phyloP scores from a whole-genome alignment of 2,797 vertebrate species.

The Pseudochromis fuscus region DNA sequence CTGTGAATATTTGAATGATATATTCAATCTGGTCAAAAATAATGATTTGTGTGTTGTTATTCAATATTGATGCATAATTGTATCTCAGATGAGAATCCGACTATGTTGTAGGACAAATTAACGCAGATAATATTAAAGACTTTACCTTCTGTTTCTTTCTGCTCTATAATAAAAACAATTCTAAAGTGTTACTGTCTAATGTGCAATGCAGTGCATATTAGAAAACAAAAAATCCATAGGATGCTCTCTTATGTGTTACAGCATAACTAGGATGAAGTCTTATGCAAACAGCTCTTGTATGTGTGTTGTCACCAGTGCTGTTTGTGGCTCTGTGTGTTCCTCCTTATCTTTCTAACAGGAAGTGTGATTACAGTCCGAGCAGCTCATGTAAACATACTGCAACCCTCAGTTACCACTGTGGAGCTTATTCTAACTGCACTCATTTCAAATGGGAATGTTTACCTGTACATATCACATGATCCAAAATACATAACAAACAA shows the following conservation, averaged over 20 bases:
- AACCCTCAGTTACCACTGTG: neutral
- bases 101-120: neutral
- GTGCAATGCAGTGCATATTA: neutral
- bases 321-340: slow-evolving; percentile 58
- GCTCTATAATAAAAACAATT: neutral
- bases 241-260: neutral
- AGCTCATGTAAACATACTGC: slow-evolving; percentile 62
- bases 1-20: neutral
- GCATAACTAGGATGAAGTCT: neutral
- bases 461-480: too few species aligned
- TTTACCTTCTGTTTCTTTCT: neutral
- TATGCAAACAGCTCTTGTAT: neutral
- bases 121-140: neutral
- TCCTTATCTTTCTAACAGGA: slow-evolving; percentile 69
- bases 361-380: slow-evolving; percentile 58
- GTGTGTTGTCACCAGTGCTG: neutral
- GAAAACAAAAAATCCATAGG: neutral
- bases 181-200: neutral
- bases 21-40: neutral
- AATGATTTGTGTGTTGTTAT: too few species aligned
- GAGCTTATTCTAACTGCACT: neutral
- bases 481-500: neutral
- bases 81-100: neutral
- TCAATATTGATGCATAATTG: neutral
- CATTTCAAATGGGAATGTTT: neutral